phyloP scores from a whole-genome alignment of 2,113 vertebrate genomes.

The Cervus canadensis region DNA sequence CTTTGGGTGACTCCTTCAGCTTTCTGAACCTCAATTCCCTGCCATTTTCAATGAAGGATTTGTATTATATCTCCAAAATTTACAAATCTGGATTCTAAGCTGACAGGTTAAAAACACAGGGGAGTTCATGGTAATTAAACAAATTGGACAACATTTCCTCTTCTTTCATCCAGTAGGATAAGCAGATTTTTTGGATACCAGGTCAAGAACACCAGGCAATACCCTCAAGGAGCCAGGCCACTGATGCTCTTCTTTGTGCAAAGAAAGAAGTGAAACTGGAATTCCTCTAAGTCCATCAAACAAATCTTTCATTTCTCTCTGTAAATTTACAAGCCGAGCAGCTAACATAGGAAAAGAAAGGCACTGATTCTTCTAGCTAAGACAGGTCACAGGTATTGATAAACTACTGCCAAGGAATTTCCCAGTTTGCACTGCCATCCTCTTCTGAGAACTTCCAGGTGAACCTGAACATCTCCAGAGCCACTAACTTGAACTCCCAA shows the following conservation, averaged over 20 bases:
- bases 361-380: not conserved
- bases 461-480: not conserved
- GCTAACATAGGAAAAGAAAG: not conserved
- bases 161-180: not conserved
- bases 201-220: not conserved
- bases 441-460: not conserved
- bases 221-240: not conserved
- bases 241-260: not conserved
- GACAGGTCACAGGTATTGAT: not conserved
- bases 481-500: not conserved
- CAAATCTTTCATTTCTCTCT: not conserved
- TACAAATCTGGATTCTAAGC: not conserved
- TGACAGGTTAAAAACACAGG: not conserved
- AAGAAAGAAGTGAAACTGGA: not conserved
- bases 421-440: not conserved
- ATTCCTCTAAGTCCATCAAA: not conserved
- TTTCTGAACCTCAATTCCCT: not conserved
- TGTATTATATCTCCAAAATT: not conserved
- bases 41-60: not conserved
- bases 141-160: not conserved
- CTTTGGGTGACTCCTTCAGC: not conserved
- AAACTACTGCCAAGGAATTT: not conserved
- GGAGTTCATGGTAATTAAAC: not conserved
- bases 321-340: not conserved
- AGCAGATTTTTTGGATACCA: not conserved